phyloP scores from a whole-genome alignment of 2,113 vertebrate species.

The Coturnix japonica region DNA sequence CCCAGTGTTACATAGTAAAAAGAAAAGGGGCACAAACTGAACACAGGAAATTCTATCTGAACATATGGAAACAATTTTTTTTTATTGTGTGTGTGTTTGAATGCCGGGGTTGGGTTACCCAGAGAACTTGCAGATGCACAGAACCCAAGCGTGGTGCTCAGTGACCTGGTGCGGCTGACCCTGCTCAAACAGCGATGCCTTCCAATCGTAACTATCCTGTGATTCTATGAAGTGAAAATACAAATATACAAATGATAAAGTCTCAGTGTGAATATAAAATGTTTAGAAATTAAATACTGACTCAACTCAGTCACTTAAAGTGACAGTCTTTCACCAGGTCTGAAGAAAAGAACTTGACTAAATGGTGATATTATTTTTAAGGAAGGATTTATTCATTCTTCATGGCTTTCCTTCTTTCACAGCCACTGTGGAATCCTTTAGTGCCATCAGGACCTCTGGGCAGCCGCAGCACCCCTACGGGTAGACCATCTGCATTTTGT shows the following conservation, averaged over 20 bases:
- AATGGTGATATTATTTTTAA: not conserved
- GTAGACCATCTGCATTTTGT: constrained; percentile 88
- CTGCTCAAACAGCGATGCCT: not conserved
- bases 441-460: constrained; percentile 93
- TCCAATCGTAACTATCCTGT: not conserved
- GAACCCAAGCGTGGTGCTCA: not conserved
- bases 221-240: not conserved
- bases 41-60: not conserved
- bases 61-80: not conserved
- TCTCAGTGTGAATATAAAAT: constrained; percentile 55
- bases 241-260: constrained; percentile 35
- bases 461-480: constrained; percentile 88
- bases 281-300: constrained; percentile 67
- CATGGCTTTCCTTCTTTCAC: constrained; percentile 76
- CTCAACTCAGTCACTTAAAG: constrained; percentile 66
- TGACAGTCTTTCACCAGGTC: not conserved
- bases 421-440: constrained; percentile 87
- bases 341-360: not conserved
- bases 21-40: not conserved
- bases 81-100: not conserved
- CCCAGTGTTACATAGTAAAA: accelerated
- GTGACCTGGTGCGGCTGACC: not conserved
- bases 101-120: not conserved
- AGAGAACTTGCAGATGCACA: not conserved
- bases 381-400: not conserved